Conservation (phyloP, 2,797 vertebrate species). For the Gallinago solitaria region DNA sequence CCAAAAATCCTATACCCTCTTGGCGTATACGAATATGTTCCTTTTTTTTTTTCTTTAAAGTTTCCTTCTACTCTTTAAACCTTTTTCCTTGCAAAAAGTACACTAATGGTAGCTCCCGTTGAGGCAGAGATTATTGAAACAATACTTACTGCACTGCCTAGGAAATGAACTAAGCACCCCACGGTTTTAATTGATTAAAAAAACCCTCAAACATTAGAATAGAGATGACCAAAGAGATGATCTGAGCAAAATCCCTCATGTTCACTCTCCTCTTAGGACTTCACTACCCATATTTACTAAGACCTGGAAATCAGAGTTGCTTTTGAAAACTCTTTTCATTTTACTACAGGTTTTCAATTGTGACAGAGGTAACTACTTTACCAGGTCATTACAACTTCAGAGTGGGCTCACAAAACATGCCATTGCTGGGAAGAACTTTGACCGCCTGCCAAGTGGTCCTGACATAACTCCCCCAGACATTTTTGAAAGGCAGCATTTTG, state of each 20-base stretch:
- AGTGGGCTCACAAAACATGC: not conserved
- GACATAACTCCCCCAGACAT: not conserved
- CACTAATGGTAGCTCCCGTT: fast-evolving
- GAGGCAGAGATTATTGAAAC: not conserved
- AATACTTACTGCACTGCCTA: not conserved
- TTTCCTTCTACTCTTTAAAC: not conserved
- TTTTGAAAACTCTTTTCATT: not conserved
- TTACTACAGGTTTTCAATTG: not conserved
- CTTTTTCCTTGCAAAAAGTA: not conserved
- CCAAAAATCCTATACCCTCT: not conserved
- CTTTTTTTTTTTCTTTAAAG: not conserved
- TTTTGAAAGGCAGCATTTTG: fast-evolving
- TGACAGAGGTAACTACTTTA: conserved; percentile 13
- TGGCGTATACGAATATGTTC: fast-evolving
- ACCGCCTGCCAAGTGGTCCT: not conserved
- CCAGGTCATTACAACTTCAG: not conserved
- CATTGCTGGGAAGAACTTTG: not conserved
- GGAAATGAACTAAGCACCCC: not conserved
- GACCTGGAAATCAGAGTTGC: not conserved
- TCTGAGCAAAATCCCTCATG: not conserved
- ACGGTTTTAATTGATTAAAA: not conserved
- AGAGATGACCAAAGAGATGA: not conserved
- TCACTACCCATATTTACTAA: not conserved
- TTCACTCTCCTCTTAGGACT: not conserved
- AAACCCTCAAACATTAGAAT: not conserved